Evolutionary conservation across 2,113 vertebrate species (phyloP).

Genomic region (Mixornis gularis): DNA sequence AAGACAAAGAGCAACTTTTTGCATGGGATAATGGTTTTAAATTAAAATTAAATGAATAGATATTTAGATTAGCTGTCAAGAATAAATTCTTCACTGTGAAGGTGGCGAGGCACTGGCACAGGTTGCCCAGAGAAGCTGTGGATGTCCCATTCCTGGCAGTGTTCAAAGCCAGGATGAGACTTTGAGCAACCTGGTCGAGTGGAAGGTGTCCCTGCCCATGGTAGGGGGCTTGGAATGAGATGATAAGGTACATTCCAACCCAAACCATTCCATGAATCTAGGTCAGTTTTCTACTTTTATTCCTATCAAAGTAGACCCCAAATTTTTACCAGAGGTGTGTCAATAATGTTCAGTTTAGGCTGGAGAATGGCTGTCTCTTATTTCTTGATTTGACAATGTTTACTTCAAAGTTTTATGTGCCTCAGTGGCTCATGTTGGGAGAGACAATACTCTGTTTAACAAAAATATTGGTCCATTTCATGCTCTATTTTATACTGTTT

Average conservation of each 20-base stretch:
- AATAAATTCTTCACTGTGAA: not conserved
- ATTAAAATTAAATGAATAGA: not conserved
- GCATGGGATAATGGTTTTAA: not conserved
- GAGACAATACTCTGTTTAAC: not conserved
- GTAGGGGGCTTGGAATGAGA: not conserved
- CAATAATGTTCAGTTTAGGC: not conserved
- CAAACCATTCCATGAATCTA: not conserved
- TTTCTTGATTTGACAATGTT: not conserved
- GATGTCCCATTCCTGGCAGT: not conserved
- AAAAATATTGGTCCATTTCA: not conserved
- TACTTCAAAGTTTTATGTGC: not conserved
- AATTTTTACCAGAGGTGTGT: not conserved
- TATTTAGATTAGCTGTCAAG: not conserved
- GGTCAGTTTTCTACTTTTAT: not conserved
- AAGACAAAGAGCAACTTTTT: not conserved
- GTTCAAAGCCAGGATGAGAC: not conserved
- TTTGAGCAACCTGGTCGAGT: not conserved
- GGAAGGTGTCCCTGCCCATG: not conserved
- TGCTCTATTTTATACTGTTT: not conserved
- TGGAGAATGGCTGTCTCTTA: not conserved
- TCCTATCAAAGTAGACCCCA: not conserved
- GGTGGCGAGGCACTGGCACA: not conserved
- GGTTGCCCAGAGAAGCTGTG: not conserved
- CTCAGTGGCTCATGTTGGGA: not conserved
- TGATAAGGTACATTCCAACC: accelerated